Evolutionary conservation across 2,888 invertebrate genomes (phyloP).

Genomic region (Trichopria drosophilae): DNA sequence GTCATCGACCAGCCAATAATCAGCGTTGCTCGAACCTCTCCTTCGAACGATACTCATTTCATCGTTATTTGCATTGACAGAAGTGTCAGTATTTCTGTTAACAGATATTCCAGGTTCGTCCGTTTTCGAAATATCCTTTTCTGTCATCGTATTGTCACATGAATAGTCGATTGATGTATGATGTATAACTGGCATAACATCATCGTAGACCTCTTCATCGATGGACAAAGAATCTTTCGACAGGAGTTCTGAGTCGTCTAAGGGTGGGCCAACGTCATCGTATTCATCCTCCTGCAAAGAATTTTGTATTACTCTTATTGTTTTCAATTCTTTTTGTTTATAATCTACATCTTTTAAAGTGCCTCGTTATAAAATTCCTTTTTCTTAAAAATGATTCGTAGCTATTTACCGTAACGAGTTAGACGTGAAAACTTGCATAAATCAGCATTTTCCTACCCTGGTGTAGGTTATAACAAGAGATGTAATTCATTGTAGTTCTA

Average conservation of each 20-base stretch:
- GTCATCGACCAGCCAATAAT: slow-evolving; percentile 31
- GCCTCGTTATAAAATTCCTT: too few relatives aligned
- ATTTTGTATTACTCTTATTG: background rate
- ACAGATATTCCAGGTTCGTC: background rate
- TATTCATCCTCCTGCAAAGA: slow-evolving; percentile 28
- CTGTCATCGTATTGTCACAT: background rate
- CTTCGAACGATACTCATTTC: too few relatives aligned
- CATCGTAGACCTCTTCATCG: slow-evolving; percentile 40
- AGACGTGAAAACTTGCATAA: too few relatives aligned
- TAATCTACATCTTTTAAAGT: too few relatives aligned
- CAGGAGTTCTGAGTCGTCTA: background rate
- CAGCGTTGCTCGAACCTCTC: too few relatives aligned
- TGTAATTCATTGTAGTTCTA: too few relatives aligned
- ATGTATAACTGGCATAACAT: slow-evolving; percentile 34
- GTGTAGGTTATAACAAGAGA: too few relatives aligned
- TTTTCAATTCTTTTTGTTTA: too few relatives aligned
- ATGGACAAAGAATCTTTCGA: background rate
- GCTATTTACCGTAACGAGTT: too few relatives aligned
- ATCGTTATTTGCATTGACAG: slow-evolving; percentile 6
- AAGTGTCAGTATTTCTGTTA: background rate
- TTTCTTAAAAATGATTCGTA: too few relatives aligned
- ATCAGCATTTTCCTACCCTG: too few relatives aligned
- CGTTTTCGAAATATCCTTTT: background rate
- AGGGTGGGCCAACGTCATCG: slow-evolving; percentile 33
- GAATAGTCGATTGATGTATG: slow-evolving; percentile 1